Conservation (phyloP, 2,113 vertebrate species). For the Oenanthe oenanthe region DNA sequence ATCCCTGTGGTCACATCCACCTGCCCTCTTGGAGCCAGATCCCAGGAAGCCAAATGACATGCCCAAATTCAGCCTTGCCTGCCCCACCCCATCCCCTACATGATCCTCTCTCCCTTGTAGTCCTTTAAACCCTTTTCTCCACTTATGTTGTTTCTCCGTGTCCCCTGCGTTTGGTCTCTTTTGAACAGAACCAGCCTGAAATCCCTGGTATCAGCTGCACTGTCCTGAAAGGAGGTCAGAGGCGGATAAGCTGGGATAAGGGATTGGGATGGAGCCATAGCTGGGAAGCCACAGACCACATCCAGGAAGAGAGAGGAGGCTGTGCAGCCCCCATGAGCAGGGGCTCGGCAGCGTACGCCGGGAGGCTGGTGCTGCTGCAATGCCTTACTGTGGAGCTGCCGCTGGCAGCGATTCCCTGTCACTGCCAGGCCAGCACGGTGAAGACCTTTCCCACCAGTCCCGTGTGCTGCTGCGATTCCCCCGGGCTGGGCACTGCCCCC, state of each 20-base stretch:
- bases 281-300: not conserved
- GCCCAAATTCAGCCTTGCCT: not conserved
- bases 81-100: not conserved
- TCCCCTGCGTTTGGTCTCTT: not conserved
- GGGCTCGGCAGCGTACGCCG: not conserved
- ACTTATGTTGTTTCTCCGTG: not conserved
- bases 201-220: constrained; percentile 5
- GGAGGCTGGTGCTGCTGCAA: not conserved
- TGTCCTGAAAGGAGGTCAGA: constrained; percentile 67
- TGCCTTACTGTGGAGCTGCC: not conserved
- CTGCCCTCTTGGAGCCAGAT: not conserved
- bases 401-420: not conserved
- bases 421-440: not conserved
- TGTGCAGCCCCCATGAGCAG: not conserved
- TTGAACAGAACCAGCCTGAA: not conserved
- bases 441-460: not conserved
- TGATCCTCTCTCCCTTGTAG: not conserved
- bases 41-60: not conserved
- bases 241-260: constrained; percentile 64
- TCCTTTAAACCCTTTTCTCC: not conserved
- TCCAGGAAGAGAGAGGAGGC: not conserved
- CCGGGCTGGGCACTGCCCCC: constrained; percentile 13
- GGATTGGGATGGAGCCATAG: constrained; percentile 10
- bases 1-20: not conserved
- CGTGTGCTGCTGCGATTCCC: not conserved